Conservation (phyloP, 30 jellyfish, hydroid and myxozoan genomes). For the Pseudorhiza aurosa region DNA sequence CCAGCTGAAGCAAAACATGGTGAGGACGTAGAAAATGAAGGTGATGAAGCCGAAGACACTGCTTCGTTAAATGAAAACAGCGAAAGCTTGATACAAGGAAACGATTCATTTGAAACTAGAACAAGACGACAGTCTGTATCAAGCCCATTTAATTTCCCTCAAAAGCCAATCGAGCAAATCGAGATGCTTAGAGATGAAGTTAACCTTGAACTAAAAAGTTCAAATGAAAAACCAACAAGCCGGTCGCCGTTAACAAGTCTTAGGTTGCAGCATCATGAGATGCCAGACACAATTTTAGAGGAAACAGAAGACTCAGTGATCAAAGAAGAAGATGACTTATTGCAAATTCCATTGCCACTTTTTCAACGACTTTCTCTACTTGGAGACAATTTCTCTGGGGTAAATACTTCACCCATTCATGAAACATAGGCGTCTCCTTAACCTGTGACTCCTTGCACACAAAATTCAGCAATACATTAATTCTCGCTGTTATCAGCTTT, state of each 20-base stretch:
- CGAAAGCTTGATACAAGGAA: background rate
- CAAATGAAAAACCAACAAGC: background rate
- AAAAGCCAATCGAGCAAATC: conserved; percentile 85
- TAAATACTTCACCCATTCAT: conserved; percentile 9
- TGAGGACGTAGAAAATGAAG: background rate
- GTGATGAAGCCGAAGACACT: background rate
- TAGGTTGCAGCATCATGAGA: conserved; percentile 7
- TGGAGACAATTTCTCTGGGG: conserved; percentile 86
- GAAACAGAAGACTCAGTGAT: conserved; percentile 29
- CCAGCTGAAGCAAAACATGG: background rate
- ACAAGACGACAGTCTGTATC: conserved; percentile 44
- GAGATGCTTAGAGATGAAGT: conserved; percentile 85
- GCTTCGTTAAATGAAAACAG: background rate
- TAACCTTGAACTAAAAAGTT: conserved; percentile 53
- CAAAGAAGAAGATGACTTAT: conserved; percentile 36
- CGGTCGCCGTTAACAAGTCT: conserved; percentile 20
- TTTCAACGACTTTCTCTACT: conserved; percentile 62
- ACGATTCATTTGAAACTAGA: conserved; percentile 1
- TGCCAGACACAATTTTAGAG: conserved; percentile 10
- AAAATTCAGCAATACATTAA: no score
- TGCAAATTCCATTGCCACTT: conserved; percentile 2
- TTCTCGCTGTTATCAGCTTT: no score
- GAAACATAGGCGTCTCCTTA: no score
- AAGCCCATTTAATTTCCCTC: conserved; percentile 79
- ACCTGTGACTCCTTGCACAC: no score